Conservation (phyloP, 2,797 vertebrate species). For the Chelon labrosus region DNA sequence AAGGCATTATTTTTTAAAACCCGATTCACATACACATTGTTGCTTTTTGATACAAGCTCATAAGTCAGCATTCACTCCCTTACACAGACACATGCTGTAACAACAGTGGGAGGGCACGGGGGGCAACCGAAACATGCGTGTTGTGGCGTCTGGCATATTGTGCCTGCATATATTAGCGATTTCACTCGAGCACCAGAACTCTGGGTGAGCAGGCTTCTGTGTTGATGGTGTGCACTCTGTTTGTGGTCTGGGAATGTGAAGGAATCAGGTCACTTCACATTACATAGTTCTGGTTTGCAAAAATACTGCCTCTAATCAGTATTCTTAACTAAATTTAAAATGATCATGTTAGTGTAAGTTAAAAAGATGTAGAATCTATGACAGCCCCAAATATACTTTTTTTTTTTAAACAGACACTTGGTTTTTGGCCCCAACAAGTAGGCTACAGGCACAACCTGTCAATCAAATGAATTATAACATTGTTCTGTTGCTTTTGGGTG, state of each 20-base stretch:
- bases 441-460: too few relatives aligned
- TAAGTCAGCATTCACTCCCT: conserved; percentile 8
- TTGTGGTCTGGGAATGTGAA: background rate
- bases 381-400: too few relatives aligned
- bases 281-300: too few relatives aligned
- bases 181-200: background rate
- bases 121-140: background rate
- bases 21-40: background rate
- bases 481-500: background rate
- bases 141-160: background rate
- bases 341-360: too few relatives aligned
- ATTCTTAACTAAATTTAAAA: too few relatives aligned
- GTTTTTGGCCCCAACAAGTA: too few relatives aligned
- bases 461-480: too few relatives aligned
- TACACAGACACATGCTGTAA: background rate
- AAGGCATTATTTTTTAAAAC: background rate
- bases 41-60: conserved; percentile 21
- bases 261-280: background rate
- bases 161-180: background rate
- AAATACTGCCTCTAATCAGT: too few relatives aligned
- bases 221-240: background rate
- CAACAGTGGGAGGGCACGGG: background rate
- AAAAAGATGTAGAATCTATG: too few relatives aligned
- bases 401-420: too few relatives aligned
- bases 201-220: background rate